These are phyloP conservation scores for Corythoichthys haematopterus DNA, from an alignment of 2,113 vertebrate genomes.

Conservation along the genomic window DNA sequence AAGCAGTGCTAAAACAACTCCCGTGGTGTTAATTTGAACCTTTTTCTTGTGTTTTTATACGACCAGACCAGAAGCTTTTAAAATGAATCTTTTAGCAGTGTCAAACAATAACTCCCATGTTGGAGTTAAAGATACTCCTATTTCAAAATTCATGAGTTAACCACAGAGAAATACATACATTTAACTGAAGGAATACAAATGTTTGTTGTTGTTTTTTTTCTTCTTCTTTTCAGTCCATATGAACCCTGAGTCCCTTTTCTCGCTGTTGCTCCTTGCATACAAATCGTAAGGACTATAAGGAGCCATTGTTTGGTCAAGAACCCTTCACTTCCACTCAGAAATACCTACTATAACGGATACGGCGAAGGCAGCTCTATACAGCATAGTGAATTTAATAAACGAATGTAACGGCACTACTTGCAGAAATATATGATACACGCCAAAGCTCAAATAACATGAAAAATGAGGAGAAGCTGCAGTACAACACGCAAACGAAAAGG, in stretches of 20 bases:
- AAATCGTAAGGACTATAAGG: constrained; percentile 9
- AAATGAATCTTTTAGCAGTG: too few relatives aligned
- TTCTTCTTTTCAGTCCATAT: not conserved
- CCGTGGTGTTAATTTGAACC: too few relatives aligned
- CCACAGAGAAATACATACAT: not conserved
- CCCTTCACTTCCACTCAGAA: constrained; percentile 6
- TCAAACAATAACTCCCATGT: too few relatives aligned
- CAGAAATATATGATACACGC: not conserved
- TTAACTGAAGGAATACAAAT: constrained; percentile 28
- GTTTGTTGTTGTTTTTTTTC: too few relatives aligned
- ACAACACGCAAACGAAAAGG: constrained; percentile 8
- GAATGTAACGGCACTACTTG: constrained; percentile 7
- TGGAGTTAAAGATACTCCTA: too few relatives aligned
- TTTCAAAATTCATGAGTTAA: too few relatives aligned
- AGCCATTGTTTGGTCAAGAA: not conserved
- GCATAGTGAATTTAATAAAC: constrained; percentile 2
- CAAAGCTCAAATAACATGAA: constrained; percentile 28
- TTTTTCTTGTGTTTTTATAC: too few relatives aligned
- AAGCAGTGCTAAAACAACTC: too few relatives aligned
- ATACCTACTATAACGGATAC: not conserved
- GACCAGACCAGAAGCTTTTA: too few relatives aligned
- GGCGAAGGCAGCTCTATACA: not conserved
- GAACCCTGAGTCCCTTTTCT: constrained; percentile 2
- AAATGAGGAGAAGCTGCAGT: constrained; percentile 17
- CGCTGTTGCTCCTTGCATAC: constrained; percentile 7